Base-by-base conservation (phyloP, 2,797 vertebrate species). In the Eptatretus atami region DNA sequence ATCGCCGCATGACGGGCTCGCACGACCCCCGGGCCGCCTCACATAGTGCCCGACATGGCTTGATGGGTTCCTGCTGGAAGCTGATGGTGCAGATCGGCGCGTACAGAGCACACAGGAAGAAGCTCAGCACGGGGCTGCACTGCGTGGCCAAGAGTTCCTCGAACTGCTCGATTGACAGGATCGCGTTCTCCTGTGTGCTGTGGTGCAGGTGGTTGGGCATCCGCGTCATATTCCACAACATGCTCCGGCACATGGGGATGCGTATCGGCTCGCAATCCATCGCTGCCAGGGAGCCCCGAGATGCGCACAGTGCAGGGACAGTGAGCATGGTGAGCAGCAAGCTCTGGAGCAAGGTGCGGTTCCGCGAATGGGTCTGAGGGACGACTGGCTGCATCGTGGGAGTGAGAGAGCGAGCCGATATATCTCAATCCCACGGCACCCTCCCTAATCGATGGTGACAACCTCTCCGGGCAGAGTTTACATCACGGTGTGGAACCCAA, bases 131-230 rank as follows among this genome's bases (percentile, higher is more conserved):
- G 1, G 79, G 74, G 71, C 90, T 96, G 77, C 90, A 95, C 66
- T 77, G 77, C 15, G 82, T 85, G 65, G 80, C 82, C 74, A 96
- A 74, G 65, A 96, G 77, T 63, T 81, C 85, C 65, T 95, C 86
- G 68, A 86, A 96, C 77, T 95, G 90, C 76, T 96, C 90, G 69
- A 96, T 93, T 70, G 90, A 86, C 74, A 96, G 78, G 68, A 96
- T 79, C 55, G 90, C 90, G 77, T 95, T 95, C 69, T 84, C 90
- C 77, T 96, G 90, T 64, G 90, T 96, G 79, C 90, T 96, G 80
- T 96, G 90, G 75, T 96, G 90, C 71, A 96, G 83, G 73, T 96
- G 90, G 78, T 95, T 96, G 64, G 90, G 90, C 87, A 96, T 95
- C 74, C 90, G 92, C 70, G 90, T 96, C 82, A 94, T 81, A 80